Percentiles rank a stretch among this genome's conserved stretches.
These are phyloP conservation scores for Acanthosepion lycidas DNA, from an alignment of 2,888 invertebrate genomes.

Conservation along the genomic window DNA sequence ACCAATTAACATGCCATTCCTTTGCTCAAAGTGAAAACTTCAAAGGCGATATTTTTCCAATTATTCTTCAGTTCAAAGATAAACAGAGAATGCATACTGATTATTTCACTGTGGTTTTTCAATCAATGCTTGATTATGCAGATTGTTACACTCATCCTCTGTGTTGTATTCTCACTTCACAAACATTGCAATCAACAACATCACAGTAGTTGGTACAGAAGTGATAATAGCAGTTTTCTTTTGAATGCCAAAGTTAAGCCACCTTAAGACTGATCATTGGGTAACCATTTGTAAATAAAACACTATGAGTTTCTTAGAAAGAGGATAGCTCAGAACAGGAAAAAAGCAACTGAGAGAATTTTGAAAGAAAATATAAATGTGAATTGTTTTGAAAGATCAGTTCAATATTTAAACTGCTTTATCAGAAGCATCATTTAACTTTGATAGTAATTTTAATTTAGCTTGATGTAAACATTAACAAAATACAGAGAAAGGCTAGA, in stretches of 20 bases:
- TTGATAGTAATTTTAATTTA: too few species aligned
- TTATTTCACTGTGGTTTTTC: constrained; percentile 33
- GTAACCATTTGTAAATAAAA: not conserved
- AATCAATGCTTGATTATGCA: not conserved
- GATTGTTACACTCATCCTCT: not conserved
- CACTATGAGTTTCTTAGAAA: not conserved
- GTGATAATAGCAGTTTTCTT: not conserved
- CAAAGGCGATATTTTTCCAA: not conserved
- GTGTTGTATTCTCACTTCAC: not conserved
- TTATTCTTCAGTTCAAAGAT: constrained; percentile 22
- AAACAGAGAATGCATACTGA: constrained; percentile 33
- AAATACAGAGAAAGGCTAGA: too few species aligned
- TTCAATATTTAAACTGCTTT: too few species aligned
- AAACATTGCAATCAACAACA: not conserved
- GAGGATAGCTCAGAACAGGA: too few species aligned
- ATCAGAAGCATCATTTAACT: too few species aligned
- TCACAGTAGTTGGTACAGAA: not conserved
- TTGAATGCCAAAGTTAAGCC: not conserved
- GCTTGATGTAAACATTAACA: too few species aligned
- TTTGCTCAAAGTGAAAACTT: not conserved
- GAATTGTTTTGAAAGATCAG: too few species aligned
- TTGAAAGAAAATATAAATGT: too few species aligned
- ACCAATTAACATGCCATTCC: constrained; percentile 33
- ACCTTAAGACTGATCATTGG: not conserved
- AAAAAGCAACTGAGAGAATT: too few species aligned